These are phyloP conservation scores for Sinocyclocheilus grahami DNA, from an alignment of 2,113 vertebrate species.

Conservation along the genomic window DNA sequence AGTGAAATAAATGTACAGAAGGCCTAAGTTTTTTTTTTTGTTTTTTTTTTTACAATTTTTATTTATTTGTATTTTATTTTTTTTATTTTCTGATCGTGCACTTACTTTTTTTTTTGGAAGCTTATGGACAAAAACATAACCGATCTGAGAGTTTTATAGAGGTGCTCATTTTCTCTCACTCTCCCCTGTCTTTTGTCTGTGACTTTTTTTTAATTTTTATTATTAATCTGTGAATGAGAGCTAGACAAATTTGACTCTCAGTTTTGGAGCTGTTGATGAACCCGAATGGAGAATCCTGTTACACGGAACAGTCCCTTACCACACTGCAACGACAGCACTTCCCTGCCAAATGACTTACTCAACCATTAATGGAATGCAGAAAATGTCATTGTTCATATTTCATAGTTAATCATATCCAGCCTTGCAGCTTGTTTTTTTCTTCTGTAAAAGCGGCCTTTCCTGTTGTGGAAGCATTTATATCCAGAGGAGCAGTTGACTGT, in stretches of 20 bases:
- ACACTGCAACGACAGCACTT: neutral
- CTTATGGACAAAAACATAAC: constrained; percentile 96
- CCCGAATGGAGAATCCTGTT: constrained; percentile 5
- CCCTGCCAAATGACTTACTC: constrained; percentile 16
- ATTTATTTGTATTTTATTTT: constrained; percentile 73
- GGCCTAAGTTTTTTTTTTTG: neutral
- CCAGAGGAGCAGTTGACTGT: neutral
- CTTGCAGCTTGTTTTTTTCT: neutral
- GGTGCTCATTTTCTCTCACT: constrained; percentile 77
- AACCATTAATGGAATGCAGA: constrained; percentile 25
- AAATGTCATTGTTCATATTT: constrained; percentile 20
- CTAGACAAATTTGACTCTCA: constrained; percentile 45
- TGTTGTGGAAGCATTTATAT: neutral
- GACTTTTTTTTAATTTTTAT: constrained; percentile 30
- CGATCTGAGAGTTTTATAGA: constrained; percentile 81
- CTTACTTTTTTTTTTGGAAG: neutral
- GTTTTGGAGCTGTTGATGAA: neutral
- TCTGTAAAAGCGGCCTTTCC: constrained; percentile 8
- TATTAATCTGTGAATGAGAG: neutral
- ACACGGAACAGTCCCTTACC: constrained; percentile 11
- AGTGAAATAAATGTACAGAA: constrained; percentile 30
- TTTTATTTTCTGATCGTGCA: constrained; percentile 79
- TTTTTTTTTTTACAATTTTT: constrained; percentile 70
- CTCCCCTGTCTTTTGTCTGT: constrained; percentile 63
- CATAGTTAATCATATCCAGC: constrained; percentile 29